phyloP scores from a whole-genome alignment of 2,888 invertebrate genomes.

The Aphodius granarius region DNA sequence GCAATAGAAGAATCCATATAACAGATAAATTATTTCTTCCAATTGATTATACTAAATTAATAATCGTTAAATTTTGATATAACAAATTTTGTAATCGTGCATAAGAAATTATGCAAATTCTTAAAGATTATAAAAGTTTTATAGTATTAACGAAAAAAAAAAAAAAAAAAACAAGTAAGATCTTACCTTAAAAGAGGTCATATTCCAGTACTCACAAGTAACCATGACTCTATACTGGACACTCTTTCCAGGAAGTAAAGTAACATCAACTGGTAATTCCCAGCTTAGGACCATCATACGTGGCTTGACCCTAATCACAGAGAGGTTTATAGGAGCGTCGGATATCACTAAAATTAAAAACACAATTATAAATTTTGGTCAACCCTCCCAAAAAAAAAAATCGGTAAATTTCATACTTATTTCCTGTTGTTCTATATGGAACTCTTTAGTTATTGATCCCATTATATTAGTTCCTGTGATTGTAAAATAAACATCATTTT shows the following conservation, averaged over 20 bases:
- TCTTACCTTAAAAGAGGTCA: not conserved
- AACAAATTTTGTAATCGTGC: too few relatives aligned
- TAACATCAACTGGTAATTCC: slow-evolving; percentile 47
- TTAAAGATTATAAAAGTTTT: too few relatives aligned
- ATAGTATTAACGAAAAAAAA: too few relatives aligned
- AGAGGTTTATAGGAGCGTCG: slow-evolving; percentile 55
- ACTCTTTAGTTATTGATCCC: slow-evolving; percentile 57
- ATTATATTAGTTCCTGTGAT: slow-evolving; percentile 65
- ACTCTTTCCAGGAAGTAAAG: too few relatives aligned
- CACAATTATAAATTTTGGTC: not conserved
- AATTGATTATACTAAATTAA: too few relatives aligned
- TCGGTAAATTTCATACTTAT: not conserved
- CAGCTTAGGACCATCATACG: slow-evolving; percentile 56
- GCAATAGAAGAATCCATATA: too few relatives aligned
- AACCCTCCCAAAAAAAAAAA: not conserved
- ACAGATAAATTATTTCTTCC: too few relatives aligned
- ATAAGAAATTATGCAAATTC: too few relatives aligned
- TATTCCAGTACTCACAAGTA: not conserved
- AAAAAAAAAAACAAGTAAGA: too few relatives aligned
- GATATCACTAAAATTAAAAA: slow-evolving; percentile 54
- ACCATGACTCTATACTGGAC: not conserved
- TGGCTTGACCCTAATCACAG: slow-evolving; percentile 52
- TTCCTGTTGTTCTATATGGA: slow-evolving; percentile 62
- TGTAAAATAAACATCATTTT: slow-evolving; percentile 59
- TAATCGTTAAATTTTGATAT: too few relatives aligned